Evolutionary conservation across 2,797 vertebrate species (phyloP).

Genomic region (Trematomus bernacchii): DNA sequence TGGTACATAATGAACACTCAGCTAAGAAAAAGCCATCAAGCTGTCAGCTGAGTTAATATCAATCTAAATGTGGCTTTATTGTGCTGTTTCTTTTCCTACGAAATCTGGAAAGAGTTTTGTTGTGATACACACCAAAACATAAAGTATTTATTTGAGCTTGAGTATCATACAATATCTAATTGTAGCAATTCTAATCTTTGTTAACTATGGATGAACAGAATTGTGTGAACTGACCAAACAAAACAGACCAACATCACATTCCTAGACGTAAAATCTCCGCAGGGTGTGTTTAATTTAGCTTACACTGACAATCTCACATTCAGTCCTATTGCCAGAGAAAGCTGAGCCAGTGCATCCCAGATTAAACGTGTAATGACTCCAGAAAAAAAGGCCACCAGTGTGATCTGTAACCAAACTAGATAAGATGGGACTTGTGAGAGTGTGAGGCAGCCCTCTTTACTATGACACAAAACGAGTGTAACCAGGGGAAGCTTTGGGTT

Average conservation of each 20-base stretch:
- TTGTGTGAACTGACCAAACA: not conserved
- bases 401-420: not conserved
- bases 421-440: slow-evolving; percentile 2
- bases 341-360: not conserved
- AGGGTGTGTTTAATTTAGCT: slow-evolving; percentile 15
- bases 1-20: not conserved
- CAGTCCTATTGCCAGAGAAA: not conserved
- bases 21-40: not conserved
- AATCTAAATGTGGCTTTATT: not conserved
- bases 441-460: slow-evolving; percentile 8
- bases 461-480: slow-evolving; percentile 10
- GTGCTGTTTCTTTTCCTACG: not conserved
- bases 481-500: slow-evolving; percentile 43
- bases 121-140: not conserved
- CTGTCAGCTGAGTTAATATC: slow-evolving; percentile 5
- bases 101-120: slow-evolving; percentile 4
- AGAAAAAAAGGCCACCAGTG: slow-evolving; percentile 16
- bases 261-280: slow-evolving; percentile 7
- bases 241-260: not conserved
- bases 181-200: not conserved
- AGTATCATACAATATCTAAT: not conserved
- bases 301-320: not conserved
- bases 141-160: not conserved
- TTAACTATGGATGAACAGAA: not conserved
- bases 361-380: not conserved